Evolutionary conservation across 2,113 vertebrate species (phyloP), one percentile per base, ranked within the genome.

Genomic region (Hypomesus transpacificus): DNA sequence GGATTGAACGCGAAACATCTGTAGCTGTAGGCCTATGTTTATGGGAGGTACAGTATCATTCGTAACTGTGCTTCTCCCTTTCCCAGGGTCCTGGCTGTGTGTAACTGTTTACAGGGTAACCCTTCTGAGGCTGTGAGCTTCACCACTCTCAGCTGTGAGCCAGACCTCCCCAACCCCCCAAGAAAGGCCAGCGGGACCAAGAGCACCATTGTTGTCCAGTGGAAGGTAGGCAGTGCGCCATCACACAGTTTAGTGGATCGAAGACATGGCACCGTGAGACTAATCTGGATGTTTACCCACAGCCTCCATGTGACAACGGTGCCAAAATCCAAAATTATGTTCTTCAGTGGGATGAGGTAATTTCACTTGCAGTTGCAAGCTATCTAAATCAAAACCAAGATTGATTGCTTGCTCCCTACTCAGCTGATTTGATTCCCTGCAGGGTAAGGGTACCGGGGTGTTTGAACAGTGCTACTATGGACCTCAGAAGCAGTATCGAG

Each of bases 301-400:
- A 99, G 97, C 91, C 94, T 76, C 92, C 96, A 68, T 96, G 94
- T 89, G 97, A 98, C 91, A 99, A 98, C 65, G 96, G 97, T 70
- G 98, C 94, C 80, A 98, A 97, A 92, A 96, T 99, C 86, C 94
- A 96, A 79, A 97, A 90, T 89, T 99, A 96, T 82, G 81, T 94
- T 87, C 92, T 99, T 60, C 94, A 98, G 62, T 99, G 96, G 96
- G 96, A 99, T 82, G 94, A 98, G 93, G 97, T 98, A 93, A 16
- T 4, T 46, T 46, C 7, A 46, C 39, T 46, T 46, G 39, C 39
- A 46, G 39, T 46, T 46, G 39, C 9, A 13, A 46, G 39, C 39
- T 11, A 11, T 46, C 39, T 46, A 46, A 46, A 46, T 46, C 39
- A 9, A 46, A 46, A 11, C 39, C 39, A 46, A 46, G 39, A 46